Percentiles rank a stretch among this genome's conserved stretches.
phyloP scores from a whole-genome alignment of 2,888 invertebrate genomes.

The Lithophane semibrunnea region DNA sequence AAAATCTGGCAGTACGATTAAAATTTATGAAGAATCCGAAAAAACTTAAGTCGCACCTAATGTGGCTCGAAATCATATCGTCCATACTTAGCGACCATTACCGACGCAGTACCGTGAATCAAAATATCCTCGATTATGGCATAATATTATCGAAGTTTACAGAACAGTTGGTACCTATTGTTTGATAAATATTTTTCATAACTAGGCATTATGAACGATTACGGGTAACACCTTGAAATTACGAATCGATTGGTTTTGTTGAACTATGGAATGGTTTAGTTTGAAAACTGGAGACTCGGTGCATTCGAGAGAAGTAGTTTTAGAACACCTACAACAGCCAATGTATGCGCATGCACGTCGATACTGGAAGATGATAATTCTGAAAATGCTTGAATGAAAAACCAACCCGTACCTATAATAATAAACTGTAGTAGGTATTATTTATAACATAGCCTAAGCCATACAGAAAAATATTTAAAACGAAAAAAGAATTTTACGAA shows the following conservation, averaged over 20 bases:
- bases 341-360: background rate
- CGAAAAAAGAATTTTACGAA: no score
- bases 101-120: slow-evolving; percentile 1
- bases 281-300: background rate
- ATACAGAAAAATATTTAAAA: background rate
- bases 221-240: background rate
- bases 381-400: background rate
- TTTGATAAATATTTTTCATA: slow-evolving; percentile 32
- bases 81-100: background rate
- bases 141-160: slow-evolving; percentile 45
- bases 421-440: no score
- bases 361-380: no score
- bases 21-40: background rate
- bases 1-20: slow-evolving; percentile 2
- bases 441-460: no score
- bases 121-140: slow-evolving; percentile 31
- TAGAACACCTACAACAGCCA: no score
- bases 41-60: no score
- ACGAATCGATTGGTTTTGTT: background rate
- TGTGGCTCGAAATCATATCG: background rate
- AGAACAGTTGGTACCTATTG: slow-evolving; percentile 1
- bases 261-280: background rate
- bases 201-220: slow-evolving; percentile 2
- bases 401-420: background rate
- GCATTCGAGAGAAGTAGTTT: background rate